A percentile compares a stretch with the other conserved stretches of the same genome.
Evolutionary conservation across 2,797 vertebrate genomes (phyloP).

Genomic region (Streptopelia turtur): DNA sequence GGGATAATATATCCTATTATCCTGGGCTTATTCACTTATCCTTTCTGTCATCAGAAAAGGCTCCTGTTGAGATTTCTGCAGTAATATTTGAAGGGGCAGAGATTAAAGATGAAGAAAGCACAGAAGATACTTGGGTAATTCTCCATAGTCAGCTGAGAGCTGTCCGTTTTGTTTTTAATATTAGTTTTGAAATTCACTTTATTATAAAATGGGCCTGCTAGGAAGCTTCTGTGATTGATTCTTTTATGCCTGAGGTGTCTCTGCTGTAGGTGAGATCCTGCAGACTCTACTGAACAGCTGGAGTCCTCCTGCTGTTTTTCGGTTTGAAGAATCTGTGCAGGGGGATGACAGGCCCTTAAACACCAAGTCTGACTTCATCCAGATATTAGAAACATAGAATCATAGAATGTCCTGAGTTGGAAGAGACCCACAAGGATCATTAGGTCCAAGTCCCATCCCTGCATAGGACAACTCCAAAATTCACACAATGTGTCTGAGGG

Average conservation of each 20-base stretch:
- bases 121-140: constrained; percentile 52
- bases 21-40: background rate
- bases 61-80: constrained; percentile 8
- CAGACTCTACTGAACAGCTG: background rate
- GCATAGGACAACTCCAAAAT: too few species aligned
- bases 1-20: background rate
- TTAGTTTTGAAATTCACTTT: background rate
- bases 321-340: background rate
- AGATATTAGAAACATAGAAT: too few species aligned
- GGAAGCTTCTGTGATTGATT: background rate
- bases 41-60: constrained; percentile 8
- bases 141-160: background rate
- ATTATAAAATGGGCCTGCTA: background rate
- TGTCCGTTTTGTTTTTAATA: background rate
- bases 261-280: background rate
- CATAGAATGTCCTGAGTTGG: too few species aligned
- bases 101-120: constrained; percentile 39
- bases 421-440: too few species aligned
- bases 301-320: background rate
- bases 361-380: background rate
- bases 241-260: background rate
- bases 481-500: too few species aligned
- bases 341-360: background rate
- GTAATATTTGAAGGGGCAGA: constrained; percentile 21
- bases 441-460: too few species aligned